phyloP scores from a whole-genome alignment of 1,140 invertebrate species.

The Sitophilus oryzae region DNA sequence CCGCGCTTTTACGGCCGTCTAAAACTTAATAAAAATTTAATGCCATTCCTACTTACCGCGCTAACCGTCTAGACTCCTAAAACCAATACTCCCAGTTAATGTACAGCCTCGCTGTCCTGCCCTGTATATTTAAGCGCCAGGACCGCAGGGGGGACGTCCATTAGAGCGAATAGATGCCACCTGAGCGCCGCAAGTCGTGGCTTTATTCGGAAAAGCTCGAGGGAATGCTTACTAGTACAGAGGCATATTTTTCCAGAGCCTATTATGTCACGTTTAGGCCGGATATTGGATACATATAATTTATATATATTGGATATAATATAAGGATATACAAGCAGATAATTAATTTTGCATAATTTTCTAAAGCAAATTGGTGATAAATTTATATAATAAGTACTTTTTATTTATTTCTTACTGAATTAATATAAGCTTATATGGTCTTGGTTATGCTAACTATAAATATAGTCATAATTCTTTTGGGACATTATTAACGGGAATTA shows the following conservation, averaged over 20 bases:
- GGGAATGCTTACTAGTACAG: not conserved
- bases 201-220: not conserved
- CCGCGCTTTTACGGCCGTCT: too few species aligned
- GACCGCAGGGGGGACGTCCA: not conserved
- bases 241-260: slow-evolving; percentile 3
- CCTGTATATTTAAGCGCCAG: not conserved
- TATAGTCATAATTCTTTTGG: too few species aligned
- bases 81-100: not conserved
- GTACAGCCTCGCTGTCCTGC: not conserved
- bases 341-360: too few species aligned
- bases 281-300: not conserved
- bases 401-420: too few species aligned
- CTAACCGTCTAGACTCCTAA: not conserved
- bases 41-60: not conserved
- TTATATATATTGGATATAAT: too few species aligned
- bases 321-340: too few species aligned
- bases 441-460: too few species aligned
- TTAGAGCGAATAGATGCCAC: not conserved
- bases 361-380: too few species aligned
- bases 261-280: not conserved
- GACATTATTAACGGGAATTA: too few species aligned
- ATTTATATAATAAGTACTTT: too few species aligned
- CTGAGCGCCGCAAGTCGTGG: slow-evolving; percentile 3
- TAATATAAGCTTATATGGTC: too few species aligned
- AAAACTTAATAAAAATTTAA: too few species aligned